Evolutionary conservation across 1,140 invertebrate species (phyloP).

Genomic region (Zaprionus lachaisei): DNA sequence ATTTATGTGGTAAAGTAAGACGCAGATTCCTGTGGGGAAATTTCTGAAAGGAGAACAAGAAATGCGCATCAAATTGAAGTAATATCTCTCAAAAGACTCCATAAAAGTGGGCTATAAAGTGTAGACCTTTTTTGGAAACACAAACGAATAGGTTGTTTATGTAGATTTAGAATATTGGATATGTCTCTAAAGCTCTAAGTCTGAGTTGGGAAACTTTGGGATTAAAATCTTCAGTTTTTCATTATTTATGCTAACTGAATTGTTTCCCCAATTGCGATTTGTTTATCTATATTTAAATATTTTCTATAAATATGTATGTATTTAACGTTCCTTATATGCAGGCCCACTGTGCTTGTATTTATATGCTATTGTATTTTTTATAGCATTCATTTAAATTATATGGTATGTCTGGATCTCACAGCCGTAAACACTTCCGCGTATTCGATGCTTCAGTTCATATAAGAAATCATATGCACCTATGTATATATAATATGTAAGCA

Average conservation of each 20-base stretch:
- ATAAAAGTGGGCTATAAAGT: background rate
- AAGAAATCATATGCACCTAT: slow-evolving; percentile 6
- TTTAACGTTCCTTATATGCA: background rate
- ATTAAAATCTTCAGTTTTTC: too few relatives aligned
- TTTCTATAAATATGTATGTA: too few relatives aligned
- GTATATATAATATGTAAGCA: too few relatives aligned
- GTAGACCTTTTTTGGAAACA: background rate
- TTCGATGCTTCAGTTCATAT: slow-evolving; percentile 41
- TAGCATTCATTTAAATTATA: background rate
- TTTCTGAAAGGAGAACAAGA: background rate
- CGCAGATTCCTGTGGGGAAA: background rate
- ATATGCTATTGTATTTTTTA: background rate
- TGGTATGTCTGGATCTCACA: background rate
- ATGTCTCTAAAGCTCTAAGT: background rate
- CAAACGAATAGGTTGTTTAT: background rate
- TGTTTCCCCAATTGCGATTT: too few relatives aligned
- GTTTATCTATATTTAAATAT: too few relatives aligned
- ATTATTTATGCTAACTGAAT: too few relatives aligned
- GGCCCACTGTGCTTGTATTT: background rate
- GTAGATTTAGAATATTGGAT: background rate
- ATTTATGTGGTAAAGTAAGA: background rate
- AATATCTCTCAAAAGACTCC: background rate
- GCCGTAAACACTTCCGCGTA: slow-evolving; percentile 34
- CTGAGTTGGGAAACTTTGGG: too few relatives aligned
- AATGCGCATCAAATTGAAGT: background rate